Base-by-base conservation (phyloP, 2,113 vertebrate genomes). In the Brevimyrus niger region DNA sequence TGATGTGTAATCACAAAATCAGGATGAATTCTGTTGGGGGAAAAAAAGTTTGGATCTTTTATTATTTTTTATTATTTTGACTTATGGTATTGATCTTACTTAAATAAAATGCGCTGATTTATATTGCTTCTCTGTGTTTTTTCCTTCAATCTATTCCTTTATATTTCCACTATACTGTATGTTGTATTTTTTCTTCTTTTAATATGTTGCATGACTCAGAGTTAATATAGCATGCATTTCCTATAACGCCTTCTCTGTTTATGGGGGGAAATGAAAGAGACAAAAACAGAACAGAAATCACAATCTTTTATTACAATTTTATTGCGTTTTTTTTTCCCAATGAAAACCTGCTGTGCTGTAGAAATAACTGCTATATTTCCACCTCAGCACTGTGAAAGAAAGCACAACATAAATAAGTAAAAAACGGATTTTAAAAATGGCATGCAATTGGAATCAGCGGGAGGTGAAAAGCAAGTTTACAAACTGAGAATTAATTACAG, bases 401-500 rank as follows among this genome's bases (percentile, higher is more conserved):
- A 31, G 46, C 38, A 51, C 86, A 65, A 73, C 80, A 83, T 47
- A 58, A 76, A 88, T 84, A 89, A 82, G 90, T 87, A 90, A 92
- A 88, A 69, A 88, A 42, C 58, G 42, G 9, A 48, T 89, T 91
- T 90, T 89, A 91, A 87, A 86, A 90, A 91, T 94, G 91, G 90
- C 84, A 87, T 91, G 88, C 91, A 31, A 31, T 46, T 38, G 21
- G 88, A 91, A 92, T 92, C 90, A 91, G 91, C 73, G 88, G 58
- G 88, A 90, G 46, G 88, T 91, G 76, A 92, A 93, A 93, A 89
- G 82, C 47, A 90, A 91, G 92, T 91, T 92, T 87, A 90, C 91
- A 91, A 93, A 92, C 83, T 86, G 84, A 76, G 89, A 91, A 92
- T 90, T 92, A 93, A 95, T 95, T 95, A 92, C 0, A 4, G 87